Base-by-base conservation (phyloP, 2,797 vertebrate species). In the Melanotaenia parkinsoni region DNA sequence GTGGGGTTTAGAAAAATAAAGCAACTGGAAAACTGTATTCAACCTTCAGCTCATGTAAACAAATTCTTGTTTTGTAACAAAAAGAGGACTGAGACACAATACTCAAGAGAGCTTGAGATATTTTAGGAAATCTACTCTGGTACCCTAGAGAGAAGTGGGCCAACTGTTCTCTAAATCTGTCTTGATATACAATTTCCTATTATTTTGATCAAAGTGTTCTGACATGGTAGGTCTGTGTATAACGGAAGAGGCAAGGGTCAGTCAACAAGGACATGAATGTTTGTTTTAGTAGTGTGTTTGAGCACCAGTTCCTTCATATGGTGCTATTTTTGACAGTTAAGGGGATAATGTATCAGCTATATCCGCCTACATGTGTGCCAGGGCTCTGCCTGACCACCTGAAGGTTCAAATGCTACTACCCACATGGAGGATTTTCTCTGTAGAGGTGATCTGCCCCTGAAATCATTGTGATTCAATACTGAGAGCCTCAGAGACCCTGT, bases 341-440 rank as follows among this genome's bases (percentile, higher is more conserved):
- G 38, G 50, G 22, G 40, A 37, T 14, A 35, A 68, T 66, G 13
- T 60, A 6, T 63, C 65, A 69, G 54, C 70, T 50, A 32, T 71
- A 4, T 59, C 47, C 63, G 66, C 51, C 45, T 58, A 67, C 51
- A 40, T 70, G n/a, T 67, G 70, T 63, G 68, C 22, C 33, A 61
- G 32, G 0, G 2, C 57, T 61, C 53, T 72, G 57, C 20, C 38
- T 68, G 66, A 66, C 2, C 5, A 63, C 53, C 70, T 28, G 32
- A 68, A 73, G 38, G 58, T 77, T 70, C 50, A 76, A 43, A 67
- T 79, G 66, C 38, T 64, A 18, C 20, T 57, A 32, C 14, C 56
- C 35, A 66, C 64, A 73, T 37, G 24, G 18, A 59, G 63, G 61
- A 45, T 83, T 76, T 59, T 79, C 47, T 75, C 68, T 61, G 59